phyloP scores from a whole-genome alignment of 37 sponge, comb jelly and placozoan genomes.

The Corticium candelabrum region DNA sequence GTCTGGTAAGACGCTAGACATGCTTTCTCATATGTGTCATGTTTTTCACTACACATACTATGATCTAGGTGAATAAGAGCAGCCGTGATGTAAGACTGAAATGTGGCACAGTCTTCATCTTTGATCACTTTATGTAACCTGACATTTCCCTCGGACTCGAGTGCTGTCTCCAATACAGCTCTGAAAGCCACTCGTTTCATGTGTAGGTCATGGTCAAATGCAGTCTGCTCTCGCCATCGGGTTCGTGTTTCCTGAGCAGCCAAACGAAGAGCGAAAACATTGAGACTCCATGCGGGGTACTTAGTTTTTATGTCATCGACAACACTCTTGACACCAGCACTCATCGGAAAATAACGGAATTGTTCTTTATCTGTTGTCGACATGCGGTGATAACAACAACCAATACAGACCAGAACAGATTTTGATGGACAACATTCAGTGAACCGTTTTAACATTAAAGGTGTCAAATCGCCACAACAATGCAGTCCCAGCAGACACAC shows the following conservation, averaged over 20 bases:
- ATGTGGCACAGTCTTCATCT: not conserved
- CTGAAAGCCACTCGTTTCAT: constrained; percentile 35
- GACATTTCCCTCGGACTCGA: not conserved
- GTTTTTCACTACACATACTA: too few relatives aligned
- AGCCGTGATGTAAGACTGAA: not conserved
- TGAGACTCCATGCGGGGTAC: constrained; percentile 7
- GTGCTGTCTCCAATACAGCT: constrained; percentile 38
- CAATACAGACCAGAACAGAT: constrained; percentile 30
- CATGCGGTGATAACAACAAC: constrained; percentile 84
- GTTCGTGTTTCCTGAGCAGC: constrained; percentile 67
- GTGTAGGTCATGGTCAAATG: constrained; percentile 22
- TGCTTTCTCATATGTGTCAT: not conserved
- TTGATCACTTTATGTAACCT: not conserved
- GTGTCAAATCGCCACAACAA: constrained; percentile 66
- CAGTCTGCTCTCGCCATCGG: constrained; percentile 38
- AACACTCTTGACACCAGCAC: not conserved
- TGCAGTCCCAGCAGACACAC: constrained; percentile 66
- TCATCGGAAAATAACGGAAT: constrained; percentile 22
- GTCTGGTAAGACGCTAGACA: not conserved
- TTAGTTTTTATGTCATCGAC: not conserved
- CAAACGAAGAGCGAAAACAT: constrained; percentile 41
- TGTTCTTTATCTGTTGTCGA: not conserved
- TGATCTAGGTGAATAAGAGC: not conserved
- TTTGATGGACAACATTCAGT: not conserved
- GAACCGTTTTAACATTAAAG: constrained; percentile 18